These are phyloP conservation scores for Pocillopora verrucosa DNA, from an alignment of 64 coral and sea anemone species.

Conservation along the genomic window DNA sequence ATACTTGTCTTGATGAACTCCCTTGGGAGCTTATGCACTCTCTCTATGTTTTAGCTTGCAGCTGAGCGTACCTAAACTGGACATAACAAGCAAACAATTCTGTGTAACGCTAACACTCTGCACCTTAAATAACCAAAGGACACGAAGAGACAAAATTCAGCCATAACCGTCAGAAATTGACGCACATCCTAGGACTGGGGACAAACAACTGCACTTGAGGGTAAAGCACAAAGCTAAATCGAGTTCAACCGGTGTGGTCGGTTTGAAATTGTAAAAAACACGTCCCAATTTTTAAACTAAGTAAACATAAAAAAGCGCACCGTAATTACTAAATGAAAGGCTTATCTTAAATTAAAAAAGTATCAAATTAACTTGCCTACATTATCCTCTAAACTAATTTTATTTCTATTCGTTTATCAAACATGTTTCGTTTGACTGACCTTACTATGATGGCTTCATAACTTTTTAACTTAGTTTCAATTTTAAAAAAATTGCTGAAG, in stretches of 20 bases:
- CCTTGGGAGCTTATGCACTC: neutral
- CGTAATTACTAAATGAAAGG: neutral
- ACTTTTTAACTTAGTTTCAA: too few species aligned
- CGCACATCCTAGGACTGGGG: conserved; percentile 40
- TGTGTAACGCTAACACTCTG: too few species aligned
- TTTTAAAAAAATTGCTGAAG: too few species aligned
- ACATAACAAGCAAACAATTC: too few species aligned
- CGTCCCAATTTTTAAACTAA: neutral
- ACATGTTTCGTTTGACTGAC: too few species aligned
- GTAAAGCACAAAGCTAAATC: conserved; percentile 43
- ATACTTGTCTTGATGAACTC: neutral
- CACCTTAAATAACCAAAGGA: neutral
- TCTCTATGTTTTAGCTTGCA: neutral
- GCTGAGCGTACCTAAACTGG: too few species aligned
- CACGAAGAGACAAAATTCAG: neutral
- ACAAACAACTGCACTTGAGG: conserved; percentile 51
- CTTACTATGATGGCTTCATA: too few species aligned
- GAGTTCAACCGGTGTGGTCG: conserved; percentile 20
- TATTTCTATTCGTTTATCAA: too few species aligned
- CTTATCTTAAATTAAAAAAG: too few species aligned
- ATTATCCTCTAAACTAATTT: too few species aligned
- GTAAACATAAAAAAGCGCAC: neutral
- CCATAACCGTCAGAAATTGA: conserved; percentile 39
- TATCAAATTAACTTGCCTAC: too few species aligned
- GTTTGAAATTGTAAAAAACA: conserved; percentile 19